phyloP scores from a whole-genome alignment of 2,888 invertebrate genomes.

The Diadegma fenestrale region DNA sequence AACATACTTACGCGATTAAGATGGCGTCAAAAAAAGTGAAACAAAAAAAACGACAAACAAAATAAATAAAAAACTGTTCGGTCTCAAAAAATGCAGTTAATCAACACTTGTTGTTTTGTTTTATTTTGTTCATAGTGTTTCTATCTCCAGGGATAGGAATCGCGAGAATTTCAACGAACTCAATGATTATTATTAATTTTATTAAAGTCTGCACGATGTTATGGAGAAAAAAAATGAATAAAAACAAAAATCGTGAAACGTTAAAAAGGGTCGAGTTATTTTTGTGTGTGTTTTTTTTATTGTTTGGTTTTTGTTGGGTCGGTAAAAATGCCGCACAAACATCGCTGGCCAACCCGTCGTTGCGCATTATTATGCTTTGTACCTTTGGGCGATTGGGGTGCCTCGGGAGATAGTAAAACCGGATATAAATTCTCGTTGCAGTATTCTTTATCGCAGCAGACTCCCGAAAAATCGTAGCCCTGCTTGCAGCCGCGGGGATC shows the following conservation, averaged over 20 bases:
- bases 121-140: constrained; percentile 28
- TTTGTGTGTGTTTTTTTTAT: constrained; percentile 21
- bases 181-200: not conserved
- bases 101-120: constrained; percentile 29
- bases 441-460: constrained; percentile 87
- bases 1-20: constrained; percentile 36
- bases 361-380: constrained; percentile 29
- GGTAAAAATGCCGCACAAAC: constrained; percentile 79
- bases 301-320: constrained; percentile 31
- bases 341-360: constrained; percentile 83
- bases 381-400: constrained; percentile 78
- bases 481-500: constrained; percentile 86
- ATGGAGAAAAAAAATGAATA: constrained; percentile 4
- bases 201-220: constrained; percentile 4
- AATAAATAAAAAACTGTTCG: constrained; percentile 51
- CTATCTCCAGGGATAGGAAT: constrained; percentile 16
- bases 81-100: constrained; percentile 62
- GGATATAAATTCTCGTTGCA: constrained; percentile 87
- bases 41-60: constrained; percentile 54
- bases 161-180: not conserved
- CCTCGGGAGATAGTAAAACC: constrained; percentile 82
- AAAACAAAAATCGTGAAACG: constrained; percentile 13
- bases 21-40: constrained; percentile 35
- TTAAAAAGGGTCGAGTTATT: constrained; percentile 53
- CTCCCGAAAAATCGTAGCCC: constrained; percentile 81